Percentiles rank a stretch among this genome's conserved stretches.
phyloP scores from a whole-genome alignment of 2,888 invertebrate species.

The Scrobipalpa costella region DNA sequence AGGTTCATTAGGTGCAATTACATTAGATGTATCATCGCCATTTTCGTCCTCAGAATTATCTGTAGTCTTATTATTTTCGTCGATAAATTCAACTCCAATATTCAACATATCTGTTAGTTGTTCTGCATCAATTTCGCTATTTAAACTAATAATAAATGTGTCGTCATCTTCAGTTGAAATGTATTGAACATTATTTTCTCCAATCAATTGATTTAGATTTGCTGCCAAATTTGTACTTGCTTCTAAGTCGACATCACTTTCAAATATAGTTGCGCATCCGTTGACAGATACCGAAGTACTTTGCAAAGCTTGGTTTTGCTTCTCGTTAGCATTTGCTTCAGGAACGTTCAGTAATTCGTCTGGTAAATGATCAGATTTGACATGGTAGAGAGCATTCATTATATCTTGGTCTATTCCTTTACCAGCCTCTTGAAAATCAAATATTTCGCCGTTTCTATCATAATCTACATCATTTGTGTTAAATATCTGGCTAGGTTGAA shows the following conservation, averaged over 20 bases:
- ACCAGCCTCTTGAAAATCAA: constrained; percentile 58
- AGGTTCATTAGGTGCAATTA: not conserved
- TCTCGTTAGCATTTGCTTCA: constrained; percentile 43
- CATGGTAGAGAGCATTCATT: constrained; percentile 63
- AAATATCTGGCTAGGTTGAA: constrained; percentile 65
- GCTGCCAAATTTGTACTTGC: constrained; percentile 71
- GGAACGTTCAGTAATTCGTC: constrained; percentile 62
- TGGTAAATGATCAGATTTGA: constrained; percentile 56
- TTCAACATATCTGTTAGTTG: constrained; percentile 73
- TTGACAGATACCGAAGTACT: constrained; percentile 57
- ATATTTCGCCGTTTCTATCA: constrained; percentile 59
- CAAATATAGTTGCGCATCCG: constrained; percentile 74
- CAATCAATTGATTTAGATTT: constrained; percentile 72
- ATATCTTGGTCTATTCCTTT: constrained; percentile 67
- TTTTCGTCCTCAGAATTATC: constrained; percentile 30
- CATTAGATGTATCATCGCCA: constrained; percentile 5
- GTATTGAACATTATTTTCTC: constrained; percentile 72
- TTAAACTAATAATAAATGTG: constrained; percentile 73
- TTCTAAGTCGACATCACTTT: constrained; percentile 74
- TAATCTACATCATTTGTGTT: constrained; percentile 62
- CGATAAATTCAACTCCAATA: constrained; percentile 57
- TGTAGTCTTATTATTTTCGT: constrained; percentile 35
- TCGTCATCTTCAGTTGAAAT: constrained; percentile 75
- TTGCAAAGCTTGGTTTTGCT: constrained; percentile 40
- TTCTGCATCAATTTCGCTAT: constrained; percentile 72